A percentile compares a stretch with the other conserved stretches of the same genome.
These are phyloP conservation scores for Cerceris rybyensis DNA, from an alignment of 2,888 invertebrate genomes.

Conservation along the genomic window DNA sequence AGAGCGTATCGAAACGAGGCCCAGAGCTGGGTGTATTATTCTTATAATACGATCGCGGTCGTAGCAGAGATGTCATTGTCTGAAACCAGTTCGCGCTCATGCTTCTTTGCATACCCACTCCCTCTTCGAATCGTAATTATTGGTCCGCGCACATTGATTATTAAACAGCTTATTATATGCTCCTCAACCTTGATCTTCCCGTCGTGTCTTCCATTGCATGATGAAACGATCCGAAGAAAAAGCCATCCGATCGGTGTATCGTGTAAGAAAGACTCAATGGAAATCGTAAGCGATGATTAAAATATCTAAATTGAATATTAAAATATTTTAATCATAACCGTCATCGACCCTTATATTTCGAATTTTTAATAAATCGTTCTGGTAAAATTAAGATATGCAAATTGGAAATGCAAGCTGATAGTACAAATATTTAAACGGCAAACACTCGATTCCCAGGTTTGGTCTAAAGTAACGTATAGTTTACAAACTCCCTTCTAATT, in stretches of 20 bases:
- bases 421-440: no score
- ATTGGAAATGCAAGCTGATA: no score
- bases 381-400: no score
- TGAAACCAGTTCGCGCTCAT: conserved; percentile 80
- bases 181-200: conserved; percentile 60
- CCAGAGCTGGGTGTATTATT: conserved; percentile 55
- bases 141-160: conserved; percentile 79
- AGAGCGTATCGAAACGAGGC: conserved; percentile 77
- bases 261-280: not conserved
- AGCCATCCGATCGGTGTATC: conserved; percentile 19
- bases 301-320: no score
- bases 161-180: conserved; percentile 77
- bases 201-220: conserved; percentile 24
- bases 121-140: conserved; percentile 79
- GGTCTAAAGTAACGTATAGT: no score
- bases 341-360: no score
- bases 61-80: conserved; percentile 76
- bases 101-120: conserved; percentile 79
- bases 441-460: no score
- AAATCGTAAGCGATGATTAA: not conserved
- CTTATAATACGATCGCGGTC: conserved; percentile 65
- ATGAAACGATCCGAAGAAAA: conserved; percentile 18
- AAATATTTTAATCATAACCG: no score
- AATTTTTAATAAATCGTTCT: no score
- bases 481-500: no score